Base-by-base conservation (phyloP, 2,888 invertebrate genomes). In the Apodemia duryi region DNA sequence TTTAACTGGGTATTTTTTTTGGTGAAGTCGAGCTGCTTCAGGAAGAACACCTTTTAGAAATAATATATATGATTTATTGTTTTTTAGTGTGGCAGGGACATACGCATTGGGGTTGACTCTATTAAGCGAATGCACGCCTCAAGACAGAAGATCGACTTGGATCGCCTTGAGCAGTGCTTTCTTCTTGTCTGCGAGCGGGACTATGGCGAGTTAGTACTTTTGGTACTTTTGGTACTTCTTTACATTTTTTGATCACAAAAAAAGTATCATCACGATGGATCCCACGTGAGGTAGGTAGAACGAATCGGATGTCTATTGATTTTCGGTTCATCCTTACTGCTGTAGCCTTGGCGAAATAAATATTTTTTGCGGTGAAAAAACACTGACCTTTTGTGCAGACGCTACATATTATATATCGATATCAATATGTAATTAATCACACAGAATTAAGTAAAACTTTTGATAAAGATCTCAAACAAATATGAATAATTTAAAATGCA, bases 41-140 rank as follows among this genome's bases (percentile, higher is more conserved):
- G 21, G 21, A 21, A 21, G 1, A 21, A 21, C 21, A 21, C 21
- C 21, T 21, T 21, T 21, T 21, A 21, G 21, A 21, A 21, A 21
- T 21, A 21, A 21, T 21, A 21, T 21, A 21, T 21, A 21, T 21
- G 21, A 21, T 21, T 21, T 21, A 21, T 21, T 21, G 21, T 41
- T 13, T 77, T 77, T 1, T 71, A 90, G 90, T 0, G 82, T 89
- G 1, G 80, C 87, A 0, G 88, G 90, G 0, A 82, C 84, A 0
- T 81, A 77, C 21, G 87, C 88, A 0, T 66, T 90, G 3, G 74
- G 81, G 0, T 64, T 85, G 13, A 85, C 90, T 0, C 63, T 87
- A n/a, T 72, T 90, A 1, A 83, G 88, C 41, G 90, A 90, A 68
- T 81, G 81, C 49, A 87, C 85, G 1, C 86, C 86, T 0, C 65